Evolutionary conservation across 2,113 vertebrate species (phyloP).

Genomic region (Panthera tigris): DNA sequence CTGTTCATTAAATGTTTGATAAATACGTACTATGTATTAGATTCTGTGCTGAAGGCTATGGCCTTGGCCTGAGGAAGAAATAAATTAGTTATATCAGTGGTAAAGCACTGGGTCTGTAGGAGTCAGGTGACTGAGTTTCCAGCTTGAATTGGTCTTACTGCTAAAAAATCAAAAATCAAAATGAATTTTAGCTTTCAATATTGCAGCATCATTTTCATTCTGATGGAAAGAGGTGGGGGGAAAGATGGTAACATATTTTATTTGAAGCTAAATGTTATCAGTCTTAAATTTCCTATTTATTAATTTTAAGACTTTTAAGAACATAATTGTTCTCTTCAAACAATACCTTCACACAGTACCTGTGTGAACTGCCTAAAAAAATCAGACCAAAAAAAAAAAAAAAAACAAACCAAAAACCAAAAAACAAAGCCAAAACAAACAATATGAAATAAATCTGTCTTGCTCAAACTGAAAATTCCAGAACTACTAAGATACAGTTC

Average conservation of each 20-base stretch:
- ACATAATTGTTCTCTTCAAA: background rate
- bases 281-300: slow-evolving; percentile 23
- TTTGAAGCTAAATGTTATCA: background rate
- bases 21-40: background rate
- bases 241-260: background rate
- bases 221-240: background rate
- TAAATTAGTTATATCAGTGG: background rate
- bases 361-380: background rate
- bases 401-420: background rate
- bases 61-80: background rate
- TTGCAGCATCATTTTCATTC: background rate
- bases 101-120: background rate
- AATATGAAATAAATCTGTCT: background rate
- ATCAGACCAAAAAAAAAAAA: background rate
- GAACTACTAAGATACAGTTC: background rate
- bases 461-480: background rate
- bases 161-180: background rate
- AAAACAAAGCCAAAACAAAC: background rate
- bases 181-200: slow-evolving; percentile 9
- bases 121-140: background rate
- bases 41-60: background rate
- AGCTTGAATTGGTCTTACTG: background rate
- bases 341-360: background rate
- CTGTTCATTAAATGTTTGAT: background rate
- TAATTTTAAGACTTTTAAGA: slow-evolving; percentile 29